phyloP scores from a whole-genome alignment of 2,113 vertebrate species.

The Catagonus wagneri region DNA sequence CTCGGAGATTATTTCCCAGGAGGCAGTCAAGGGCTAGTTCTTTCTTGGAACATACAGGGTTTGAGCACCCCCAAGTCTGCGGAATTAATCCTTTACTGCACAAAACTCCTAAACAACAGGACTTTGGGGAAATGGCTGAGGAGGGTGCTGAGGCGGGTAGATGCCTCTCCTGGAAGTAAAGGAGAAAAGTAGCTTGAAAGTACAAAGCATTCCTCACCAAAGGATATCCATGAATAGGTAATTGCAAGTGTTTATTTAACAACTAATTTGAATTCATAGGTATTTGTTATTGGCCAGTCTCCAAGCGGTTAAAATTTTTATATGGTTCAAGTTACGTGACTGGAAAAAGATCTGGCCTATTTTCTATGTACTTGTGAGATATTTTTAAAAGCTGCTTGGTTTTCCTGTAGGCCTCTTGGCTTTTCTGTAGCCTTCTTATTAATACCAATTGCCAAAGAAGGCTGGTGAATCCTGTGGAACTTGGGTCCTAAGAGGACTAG shows the following conservation, averaged over 20 bases:
- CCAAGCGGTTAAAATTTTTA: constrained; percentile 41
- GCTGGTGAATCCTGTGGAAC: background rate
- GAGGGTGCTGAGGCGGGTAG: background rate
- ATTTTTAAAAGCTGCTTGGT: constrained; percentile 47
- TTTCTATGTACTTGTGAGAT: constrained; percentile 40
- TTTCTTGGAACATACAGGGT: background rate
- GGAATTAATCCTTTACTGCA: background rate
- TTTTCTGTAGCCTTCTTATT: constrained; percentile 37
- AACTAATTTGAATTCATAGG: constrained; percentile 10
- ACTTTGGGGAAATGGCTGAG: background rate
- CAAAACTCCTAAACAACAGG: background rate
- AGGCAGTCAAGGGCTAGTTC: background rate
- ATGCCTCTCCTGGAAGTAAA: background rate
- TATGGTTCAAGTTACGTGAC: constrained; percentile 9
- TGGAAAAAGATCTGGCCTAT: constrained; percentile 41
- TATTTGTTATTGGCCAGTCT: constrained; percentile 55
- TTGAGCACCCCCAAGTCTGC: background rate
- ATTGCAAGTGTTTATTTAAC: background rate
- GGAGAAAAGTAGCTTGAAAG: background rate
- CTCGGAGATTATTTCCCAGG: background rate
- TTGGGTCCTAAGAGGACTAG: background rate
- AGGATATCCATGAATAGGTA: background rate
- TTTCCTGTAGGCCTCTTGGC: background rate
- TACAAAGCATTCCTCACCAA: background rate
- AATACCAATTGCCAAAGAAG: constrained; percentile 21